Percentiles rank a stretch among this genome's conserved stretches.
Conservation (phyloP, 2,113 vertebrate genomes). For the Tamias sibiricus region DNA sequence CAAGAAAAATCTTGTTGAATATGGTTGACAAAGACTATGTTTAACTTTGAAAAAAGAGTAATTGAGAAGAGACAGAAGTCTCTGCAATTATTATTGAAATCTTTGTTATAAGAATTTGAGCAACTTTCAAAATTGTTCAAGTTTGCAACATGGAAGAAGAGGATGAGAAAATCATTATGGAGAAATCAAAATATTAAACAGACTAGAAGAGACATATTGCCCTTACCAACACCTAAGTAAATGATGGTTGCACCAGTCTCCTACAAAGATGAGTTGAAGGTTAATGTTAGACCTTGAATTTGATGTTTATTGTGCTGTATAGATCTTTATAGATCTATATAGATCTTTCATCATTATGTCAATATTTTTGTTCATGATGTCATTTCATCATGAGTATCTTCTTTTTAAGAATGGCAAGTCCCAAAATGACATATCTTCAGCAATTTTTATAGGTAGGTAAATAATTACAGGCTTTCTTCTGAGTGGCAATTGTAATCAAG, state of each 20-base stretch:
- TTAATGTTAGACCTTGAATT: not conserved
- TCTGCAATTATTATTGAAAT: conserved; percentile 22
- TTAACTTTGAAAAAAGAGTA: conserved; percentile 35
- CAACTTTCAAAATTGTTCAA: not conserved
- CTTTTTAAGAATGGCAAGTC: not conserved
- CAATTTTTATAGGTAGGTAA: not conserved
- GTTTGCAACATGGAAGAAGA: not conserved
- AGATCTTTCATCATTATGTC: not conserved
- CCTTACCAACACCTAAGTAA: not conserved
- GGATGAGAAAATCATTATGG: not conserved
- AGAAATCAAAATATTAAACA: conserved; percentile 19
- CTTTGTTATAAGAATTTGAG: not conserved
- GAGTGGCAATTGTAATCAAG: not conserved
- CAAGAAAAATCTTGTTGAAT: conserved; percentile 13
- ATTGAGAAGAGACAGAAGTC: not conserved
- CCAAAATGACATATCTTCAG: not conserved
- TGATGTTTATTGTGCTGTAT: not conserved
- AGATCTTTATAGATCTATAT: not conserved
- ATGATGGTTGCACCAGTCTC: not conserved
- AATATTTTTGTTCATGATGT: not conserved
- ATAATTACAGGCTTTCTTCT: not conserved
- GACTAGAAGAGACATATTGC: not conserved
- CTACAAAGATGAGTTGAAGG: not conserved
- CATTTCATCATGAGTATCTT: not conserved
- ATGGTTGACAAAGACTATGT: not conserved